Conservation (phyloP, 2,797 vertebrate genomes). For the Dendrocincla tyrannina region DNA sequence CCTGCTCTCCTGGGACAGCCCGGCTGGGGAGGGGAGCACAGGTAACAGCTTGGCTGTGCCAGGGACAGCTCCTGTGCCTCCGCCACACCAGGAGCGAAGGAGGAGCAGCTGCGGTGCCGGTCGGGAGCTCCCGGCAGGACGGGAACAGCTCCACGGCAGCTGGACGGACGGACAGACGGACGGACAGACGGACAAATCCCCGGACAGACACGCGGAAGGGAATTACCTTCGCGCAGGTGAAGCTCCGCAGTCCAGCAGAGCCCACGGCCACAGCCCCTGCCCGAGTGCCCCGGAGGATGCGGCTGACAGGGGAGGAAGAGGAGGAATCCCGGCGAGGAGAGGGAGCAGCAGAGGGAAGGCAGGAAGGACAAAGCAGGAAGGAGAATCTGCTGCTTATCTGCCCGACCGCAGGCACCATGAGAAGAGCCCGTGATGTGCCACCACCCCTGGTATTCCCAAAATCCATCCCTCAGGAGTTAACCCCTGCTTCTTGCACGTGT, state of each 20-base stretch:
- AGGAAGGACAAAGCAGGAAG: background rate
- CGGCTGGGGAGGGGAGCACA: background rate
- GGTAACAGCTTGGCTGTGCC: background rate
- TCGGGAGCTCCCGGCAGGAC: background rate
- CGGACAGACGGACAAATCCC: background rate
- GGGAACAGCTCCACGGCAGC: background rate
- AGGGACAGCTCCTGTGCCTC: background rate
- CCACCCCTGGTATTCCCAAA: background rate
- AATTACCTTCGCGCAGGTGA: background rate
- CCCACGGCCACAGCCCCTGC: background rate
- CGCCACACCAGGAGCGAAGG: accelerated
- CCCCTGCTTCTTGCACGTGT: background rate
- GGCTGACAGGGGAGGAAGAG: background rate
- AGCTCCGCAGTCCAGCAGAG: background rate
- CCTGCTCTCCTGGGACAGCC: background rate
- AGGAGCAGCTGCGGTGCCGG: background rate
- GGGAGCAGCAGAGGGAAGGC: background rate
- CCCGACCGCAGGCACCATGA: accelerated
- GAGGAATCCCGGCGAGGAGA: background rate
- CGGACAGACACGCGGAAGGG: accelerated
- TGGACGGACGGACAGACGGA: background rate
- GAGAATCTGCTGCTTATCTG: background rate
- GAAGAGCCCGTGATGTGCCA: accelerated
- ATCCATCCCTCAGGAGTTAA: background rate
- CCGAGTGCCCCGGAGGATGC: accelerated